These are phyloP conservation scores for Nyctibius grandis DNA, from an alignment of 2,797 vertebrate species.

Conservation along the genomic window DNA sequence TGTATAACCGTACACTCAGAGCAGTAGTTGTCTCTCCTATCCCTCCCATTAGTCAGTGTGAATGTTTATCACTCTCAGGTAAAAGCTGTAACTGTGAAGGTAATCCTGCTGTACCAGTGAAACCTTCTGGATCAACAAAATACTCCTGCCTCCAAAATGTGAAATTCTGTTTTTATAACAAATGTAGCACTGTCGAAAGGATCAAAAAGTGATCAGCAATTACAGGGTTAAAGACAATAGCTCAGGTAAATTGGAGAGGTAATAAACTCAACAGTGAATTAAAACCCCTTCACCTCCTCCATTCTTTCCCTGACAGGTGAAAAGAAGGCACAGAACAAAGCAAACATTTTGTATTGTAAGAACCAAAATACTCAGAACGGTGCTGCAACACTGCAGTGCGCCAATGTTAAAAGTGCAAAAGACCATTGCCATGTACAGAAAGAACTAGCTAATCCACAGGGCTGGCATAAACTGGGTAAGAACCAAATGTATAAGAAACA, in stretches of 20 bases:
- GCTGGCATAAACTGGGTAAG: background rate
- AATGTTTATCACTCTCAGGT: background rate
- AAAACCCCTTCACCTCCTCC: background rate
- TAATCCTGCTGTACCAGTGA: background rate
- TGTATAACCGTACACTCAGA: background rate
- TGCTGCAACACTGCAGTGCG: background rate
- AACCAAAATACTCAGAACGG: background rate
- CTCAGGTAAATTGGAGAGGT: background rate
- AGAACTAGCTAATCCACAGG: background rate
- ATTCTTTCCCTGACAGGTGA: background rate
- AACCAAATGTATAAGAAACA: background rate
- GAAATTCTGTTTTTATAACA: background rate
- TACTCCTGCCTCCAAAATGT: background rate
- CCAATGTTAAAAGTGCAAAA: background rate
- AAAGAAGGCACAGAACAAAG: background rate
- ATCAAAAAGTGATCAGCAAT: background rate
- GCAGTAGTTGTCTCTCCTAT: background rate
- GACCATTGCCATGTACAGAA: background rate
- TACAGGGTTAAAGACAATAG: background rate
- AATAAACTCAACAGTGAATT: background rate
- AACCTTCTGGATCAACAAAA: background rate
- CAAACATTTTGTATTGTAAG: background rate
- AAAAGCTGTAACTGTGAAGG: background rate
- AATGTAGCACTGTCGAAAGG: background rate
- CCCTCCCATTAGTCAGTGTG: background rate